Evolutionary conservation across 2,113 vertebrate genomes (phyloP).

Genomic region (Hydrochoerus hydrochaeris): DNA sequence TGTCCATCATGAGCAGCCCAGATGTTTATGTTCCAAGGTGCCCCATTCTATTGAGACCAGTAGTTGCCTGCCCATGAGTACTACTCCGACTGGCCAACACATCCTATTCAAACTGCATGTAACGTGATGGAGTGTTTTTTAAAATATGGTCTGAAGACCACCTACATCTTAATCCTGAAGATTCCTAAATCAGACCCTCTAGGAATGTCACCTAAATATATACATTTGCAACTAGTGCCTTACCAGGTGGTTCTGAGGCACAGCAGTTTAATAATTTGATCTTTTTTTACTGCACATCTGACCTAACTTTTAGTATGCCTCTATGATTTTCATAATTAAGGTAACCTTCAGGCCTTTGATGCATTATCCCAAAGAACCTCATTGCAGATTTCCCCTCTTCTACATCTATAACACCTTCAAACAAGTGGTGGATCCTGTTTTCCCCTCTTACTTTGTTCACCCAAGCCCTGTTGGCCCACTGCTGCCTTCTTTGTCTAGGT

Average conservation of each 20-base stretch:
- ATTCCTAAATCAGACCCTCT: conserved; percentile 26
- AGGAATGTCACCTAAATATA: background rate
- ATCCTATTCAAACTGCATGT: background rate
- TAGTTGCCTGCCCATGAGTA: background rate
- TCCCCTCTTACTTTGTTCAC: background rate
- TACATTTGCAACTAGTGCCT: background rate
- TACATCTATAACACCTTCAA: conserved; percentile 8
- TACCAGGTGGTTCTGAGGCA: background rate
- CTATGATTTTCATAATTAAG: background rate
- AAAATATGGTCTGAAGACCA: background rate
- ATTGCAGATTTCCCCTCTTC: background rate
- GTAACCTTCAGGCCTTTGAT: background rate
- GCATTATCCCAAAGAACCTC: background rate
- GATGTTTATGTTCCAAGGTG: background rate
- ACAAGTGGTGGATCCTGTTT: background rate
- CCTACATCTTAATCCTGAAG: conserved; percentile 31
- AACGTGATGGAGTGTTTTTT: background rate
- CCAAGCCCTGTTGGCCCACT: background rate
- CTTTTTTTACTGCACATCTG: conserved; percentile 13
- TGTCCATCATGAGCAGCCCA: background rate
- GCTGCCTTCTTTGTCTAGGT: background rate
- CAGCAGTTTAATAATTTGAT: conserved; percentile 5
- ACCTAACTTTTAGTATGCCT: background rate
- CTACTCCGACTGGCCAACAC: background rate
- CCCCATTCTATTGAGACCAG: background rate